Base-by-base conservation (phyloP, 2,797 vertebrate species). In the Fundulus diaphanus region DNA sequence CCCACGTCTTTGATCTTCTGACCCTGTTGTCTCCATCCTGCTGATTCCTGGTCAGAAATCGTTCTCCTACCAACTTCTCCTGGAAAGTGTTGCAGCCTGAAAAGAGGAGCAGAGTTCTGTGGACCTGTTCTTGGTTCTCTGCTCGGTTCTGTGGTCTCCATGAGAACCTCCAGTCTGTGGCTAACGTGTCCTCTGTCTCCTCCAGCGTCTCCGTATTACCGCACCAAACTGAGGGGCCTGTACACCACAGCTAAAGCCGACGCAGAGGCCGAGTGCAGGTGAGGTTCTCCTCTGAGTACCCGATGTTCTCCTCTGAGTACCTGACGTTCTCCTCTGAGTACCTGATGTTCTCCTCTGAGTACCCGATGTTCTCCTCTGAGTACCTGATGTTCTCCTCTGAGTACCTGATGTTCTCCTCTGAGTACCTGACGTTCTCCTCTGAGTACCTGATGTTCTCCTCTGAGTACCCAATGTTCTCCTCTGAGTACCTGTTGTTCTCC, bases 241-340 rank as follows among this genome's bases (percentile, higher is more conserved):
- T 98, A 98, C 84, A 97, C 97, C 16, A 98, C 97, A 0, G 97
- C 97, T 37, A 98, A 97, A 77, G 97, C 97, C 0, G 97, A 98
- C 0, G 97, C 97, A 0, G 97, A 98, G 87, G 97, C 97, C 0
- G 97, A 98, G 86, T 98, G 97, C 90, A 95, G 97, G 97, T 97
- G 82, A 94, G 72, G 27, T 1, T 1, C 35, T 7, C 29, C n/a
- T n/a, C n/a, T n/a, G n/a, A n/a, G n/a, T n/a, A n/a, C n/a, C n/a
- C n/a, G n/a, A 16, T 7, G 7, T 20, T 27, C 18, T 20, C 29
- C 37, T 9, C 13, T 5, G 9, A 20, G 12, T 3, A 6, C 27
- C 6, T 68, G 33, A 31, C 40, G 5, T 16, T 4, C 7, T 68
- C 44, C 67, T 48, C n/a, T n/a, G n/a, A n/a, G n/a, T n/a, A n/a